Conservation (phyloP, 92 coral and sea anemone species). For the Epizoanthus illoricatus region DNA sequence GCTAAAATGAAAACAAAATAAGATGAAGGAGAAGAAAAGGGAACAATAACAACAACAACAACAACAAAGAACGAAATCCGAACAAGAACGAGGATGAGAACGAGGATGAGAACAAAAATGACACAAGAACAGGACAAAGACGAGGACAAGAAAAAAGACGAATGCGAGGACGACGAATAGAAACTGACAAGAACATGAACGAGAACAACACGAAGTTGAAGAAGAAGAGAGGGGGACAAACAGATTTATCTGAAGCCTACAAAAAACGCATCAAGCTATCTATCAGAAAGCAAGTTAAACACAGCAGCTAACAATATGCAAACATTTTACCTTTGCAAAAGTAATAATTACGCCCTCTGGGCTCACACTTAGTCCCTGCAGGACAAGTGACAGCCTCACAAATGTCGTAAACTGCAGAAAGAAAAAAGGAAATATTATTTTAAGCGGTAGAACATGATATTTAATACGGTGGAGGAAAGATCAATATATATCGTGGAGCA, state of each 20-base stretch:
- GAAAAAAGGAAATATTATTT: neutral
- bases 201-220: neutral
- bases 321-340: conserved; percentile 39
- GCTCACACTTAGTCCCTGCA: conserved; percentile 36
- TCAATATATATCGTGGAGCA: no score
- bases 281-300: no score
- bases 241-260: no score
- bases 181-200: no score
- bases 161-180: neutral
- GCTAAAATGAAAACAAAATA: no score
- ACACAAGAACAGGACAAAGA: neutral
- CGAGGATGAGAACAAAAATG: neutral
- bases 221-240: neutral
- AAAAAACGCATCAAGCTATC: no score
- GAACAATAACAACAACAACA: neutral
- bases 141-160: neutral
- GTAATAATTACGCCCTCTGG: conserved; percentile 32
- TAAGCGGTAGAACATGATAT: no score
- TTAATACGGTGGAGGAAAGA: no score
- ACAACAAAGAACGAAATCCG: no score
- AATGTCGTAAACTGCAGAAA: conserved; percentile 13
- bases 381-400: conserved; percentile 48
- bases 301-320: neutral
- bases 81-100: neutral
- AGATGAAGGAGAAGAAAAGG: neutral